Base-by-base conservation (phyloP, 30 jellyfish, hydroid and myxozoan genomes). In the Chironex yamaguchii region DNA sequence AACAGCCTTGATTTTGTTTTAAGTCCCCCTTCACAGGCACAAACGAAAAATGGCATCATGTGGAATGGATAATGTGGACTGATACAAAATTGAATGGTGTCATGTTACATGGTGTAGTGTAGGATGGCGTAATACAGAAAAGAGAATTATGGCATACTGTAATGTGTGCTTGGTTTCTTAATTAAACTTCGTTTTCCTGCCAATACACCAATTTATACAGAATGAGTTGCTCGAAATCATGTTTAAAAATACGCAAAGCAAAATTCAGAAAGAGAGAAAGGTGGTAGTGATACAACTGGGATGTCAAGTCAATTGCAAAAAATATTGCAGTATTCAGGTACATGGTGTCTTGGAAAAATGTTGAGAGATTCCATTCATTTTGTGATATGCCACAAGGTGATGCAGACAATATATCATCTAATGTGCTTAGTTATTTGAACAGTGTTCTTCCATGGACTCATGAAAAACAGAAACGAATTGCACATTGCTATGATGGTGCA, bases 401-500 rank as follows among this genome's bases (percentile, higher is more conserved):
- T 12, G 71, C 36, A 62, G 84, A 74, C n/a, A 67, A 65, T 34
- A 64, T 81, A 63, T 63, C 85, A 34, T 28, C 30, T 12, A 81
- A 29, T 14, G 30, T 34, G 36, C 63, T 81, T 81, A 1, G 49
- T 30, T 62, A 75, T 73, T 34, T 81, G 25, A 67, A 49, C 66
- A 29, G 48, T 63, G 91, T 42, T 81, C 63, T 76, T 2, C 58
- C 82, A 6, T 42, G 17, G 17, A 73, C 29, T 0, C 81, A 62
- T 27, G 76, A 64, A 20, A 48, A 34, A 31, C 21, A 49, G 22
- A 36, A 64, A 36, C 63, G 65, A 29, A 67, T 81, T 65, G 92
- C 92, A 11, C 92, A 81, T 21, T 22, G 52, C 63, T 83, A 83
- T 83, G 88, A 83, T 83, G 88, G 89, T 49, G 81, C 93, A 4